A percentile compares a stretch with the other conserved stretches of the same genome.
These are phyloP conservation scores for Drosophila cardini DNA, from an alignment of 1,140 invertebrate species.

Conservation along the genomic window DNA sequence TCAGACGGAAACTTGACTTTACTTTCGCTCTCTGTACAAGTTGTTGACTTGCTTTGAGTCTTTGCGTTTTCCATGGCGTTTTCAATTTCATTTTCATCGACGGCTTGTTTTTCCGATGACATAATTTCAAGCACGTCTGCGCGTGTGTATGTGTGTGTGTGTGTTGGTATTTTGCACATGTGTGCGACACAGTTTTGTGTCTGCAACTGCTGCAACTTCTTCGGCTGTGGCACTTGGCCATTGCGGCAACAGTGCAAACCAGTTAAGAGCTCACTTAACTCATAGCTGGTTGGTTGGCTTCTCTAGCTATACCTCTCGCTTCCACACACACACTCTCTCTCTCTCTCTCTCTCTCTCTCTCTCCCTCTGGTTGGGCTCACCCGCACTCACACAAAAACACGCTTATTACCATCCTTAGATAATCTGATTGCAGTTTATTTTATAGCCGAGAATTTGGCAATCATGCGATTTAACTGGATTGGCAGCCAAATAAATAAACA, in stretches of 20 bases:
- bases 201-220: conserved; percentile 68
- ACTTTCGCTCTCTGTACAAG: conserved; percentile 57
- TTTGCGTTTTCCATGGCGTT: conserved; percentile 48
- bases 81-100: conserved; percentile 52
- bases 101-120: conserved; percentile 74
- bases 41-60: conserved; percentile 14
- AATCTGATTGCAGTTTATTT: conserved; percentile 42
- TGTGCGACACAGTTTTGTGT: conserved; percentile 77
- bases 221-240: conserved; percentile 57
- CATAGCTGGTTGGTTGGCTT: neutral
- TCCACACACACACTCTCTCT: too few species aligned
- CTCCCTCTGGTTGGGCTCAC: conserved; percentile 12
- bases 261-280: conserved; percentile 53
- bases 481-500: neutral
- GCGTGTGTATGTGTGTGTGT: conserved; percentile 18
- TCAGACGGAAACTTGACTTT: conserved; percentile 1
- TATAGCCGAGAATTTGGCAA: conserved; percentile 31
- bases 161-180: conserved; percentile 22
- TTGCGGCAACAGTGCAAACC: conserved; percentile 74
- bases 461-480: conserved; percentile 10
- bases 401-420: conserved; percentile 57
- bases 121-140: conserved; percentile 67
- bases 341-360: neutral
- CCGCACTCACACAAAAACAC: conserved; percentile 45
- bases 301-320: too few species aligned